phyloP scores from a whole-genome alignment of 2,888 invertebrate genomes.

The Drosophila koepferae region DNA sequence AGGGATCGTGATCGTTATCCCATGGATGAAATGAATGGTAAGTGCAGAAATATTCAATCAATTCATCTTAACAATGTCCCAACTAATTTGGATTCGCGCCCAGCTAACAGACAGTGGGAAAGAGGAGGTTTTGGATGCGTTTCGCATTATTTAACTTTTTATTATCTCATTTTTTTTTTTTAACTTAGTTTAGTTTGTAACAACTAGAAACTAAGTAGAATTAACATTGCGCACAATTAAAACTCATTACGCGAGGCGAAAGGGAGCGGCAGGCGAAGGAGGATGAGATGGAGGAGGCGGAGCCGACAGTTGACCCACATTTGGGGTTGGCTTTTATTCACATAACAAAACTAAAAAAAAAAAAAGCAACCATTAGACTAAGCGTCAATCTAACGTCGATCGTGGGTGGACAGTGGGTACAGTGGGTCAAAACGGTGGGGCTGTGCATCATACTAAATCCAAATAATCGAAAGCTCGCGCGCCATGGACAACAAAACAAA shows the following conservation, averaged over 20 bases:
- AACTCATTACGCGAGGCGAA: slow-evolving; percentile 61
- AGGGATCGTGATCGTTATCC: slow-evolving; percentile 68
- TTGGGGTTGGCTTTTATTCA: slow-evolving; percentile 66
- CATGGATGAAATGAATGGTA: slow-evolving; percentile 76
- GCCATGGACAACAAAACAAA: slow-evolving; percentile 37
- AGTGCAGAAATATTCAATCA: slow-evolving; percentile 28
- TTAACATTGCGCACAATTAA: slow-evolving; percentile 72
- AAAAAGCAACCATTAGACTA: slow-evolving; percentile 65
- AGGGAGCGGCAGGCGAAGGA: not conserved
- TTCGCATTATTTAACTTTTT: slow-evolving; percentile 16
- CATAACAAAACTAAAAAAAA: slow-evolving; percentile 71
- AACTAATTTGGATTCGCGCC: slow-evolving; percentile 66
- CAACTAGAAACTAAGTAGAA: slow-evolving; percentile 49
- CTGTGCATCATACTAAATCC: slow-evolving; percentile 30
- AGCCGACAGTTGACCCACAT: slow-evolving; percentile 76
- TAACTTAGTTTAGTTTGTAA: slow-evolving; percentile 26
- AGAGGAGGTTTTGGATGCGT: slow-evolving; percentile 20
- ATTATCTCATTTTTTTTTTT: slow-evolving; percentile 6
- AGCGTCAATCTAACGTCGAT: slow-evolving; percentile 50
- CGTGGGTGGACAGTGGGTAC: slow-evolving; percentile 38
- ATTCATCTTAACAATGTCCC: slow-evolving; percentile 25
- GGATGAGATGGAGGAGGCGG: not conserved
- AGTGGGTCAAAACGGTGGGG: slow-evolving; percentile 9
- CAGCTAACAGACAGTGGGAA: slow-evolving; percentile 38
- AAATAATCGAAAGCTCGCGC: slow-evolving; percentile 38